Base-by-base conservation (phyloP, 1,140 invertebrate species). In the Euglossa dilemma region DNA sequence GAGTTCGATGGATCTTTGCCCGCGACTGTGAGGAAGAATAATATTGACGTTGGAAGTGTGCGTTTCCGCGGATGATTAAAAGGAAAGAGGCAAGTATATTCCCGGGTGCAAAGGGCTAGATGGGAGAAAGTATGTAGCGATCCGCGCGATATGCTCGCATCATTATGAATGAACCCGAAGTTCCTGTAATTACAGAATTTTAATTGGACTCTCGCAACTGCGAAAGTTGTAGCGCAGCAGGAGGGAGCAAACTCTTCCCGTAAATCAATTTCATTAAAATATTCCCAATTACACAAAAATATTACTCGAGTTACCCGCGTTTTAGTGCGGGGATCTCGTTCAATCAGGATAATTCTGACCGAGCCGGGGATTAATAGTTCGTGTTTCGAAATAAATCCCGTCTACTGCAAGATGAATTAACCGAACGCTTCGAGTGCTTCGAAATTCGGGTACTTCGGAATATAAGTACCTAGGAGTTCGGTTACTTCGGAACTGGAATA, bases 171-270 rank as follows among this genome's bases (percentile, higher is more conserved):
- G 76, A 78, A 69, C 50, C 5, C 54, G 23, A 36, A 73, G 79
- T 73, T 73, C 45, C 70, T 43, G 70, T 64, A 80, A 80, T 80
- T 80, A 80, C 70, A 64, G 70, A 64, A 80, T 80, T 80, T 80
- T 80, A 80, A 80, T 80, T 80, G 70, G 79, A 80, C 70, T 45
- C 70, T 56, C 36, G 70, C 47, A 59, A 64, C 57, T 64, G 36
- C 28, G 57, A 28, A 80, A 80, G n/a, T 80, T 74, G 52, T 28
- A 14, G n/a, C 0, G 8, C 23, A 16, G 14, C 1, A n/a, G n/a
- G 1, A n/a, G 16, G 6, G 5, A 47, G 20, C 23, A 6, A 59
- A 52, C 28, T 66, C 67, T n/a, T 9, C 2, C 9, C 36, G 36
- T 50, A 47, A 74, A 73, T 73, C 70, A 74, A 73, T 74, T 80